These are phyloP conservation scores for Andrena cerasifolii DNA, from an alignment of 1,140 invertebrate species.

Conservation along the genomic window DNA sequence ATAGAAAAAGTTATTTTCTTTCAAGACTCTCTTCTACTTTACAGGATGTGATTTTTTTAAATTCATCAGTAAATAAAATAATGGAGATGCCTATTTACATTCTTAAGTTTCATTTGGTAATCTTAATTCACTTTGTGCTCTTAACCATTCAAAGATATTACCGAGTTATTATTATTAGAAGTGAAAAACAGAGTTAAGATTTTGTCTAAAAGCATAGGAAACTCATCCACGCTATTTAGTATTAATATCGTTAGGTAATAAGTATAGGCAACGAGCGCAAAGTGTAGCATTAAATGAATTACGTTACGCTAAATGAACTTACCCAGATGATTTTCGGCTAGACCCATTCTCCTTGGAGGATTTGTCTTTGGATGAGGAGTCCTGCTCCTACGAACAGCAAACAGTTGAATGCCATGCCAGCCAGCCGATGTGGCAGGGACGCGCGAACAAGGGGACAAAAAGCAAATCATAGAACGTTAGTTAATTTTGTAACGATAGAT, in stretches of 20 bases:
- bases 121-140: background rate
- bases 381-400: conserved; percentile 87
- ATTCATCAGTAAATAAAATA: background rate
- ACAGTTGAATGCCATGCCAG: conserved; percentile 84
- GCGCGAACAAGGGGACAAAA: conserved; percentile 82
- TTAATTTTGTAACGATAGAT: conserved; percentile 70
- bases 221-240: background rate
- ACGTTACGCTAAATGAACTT: conserved; percentile 66
- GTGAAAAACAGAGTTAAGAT: no score
- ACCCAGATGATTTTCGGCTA: conserved; percentile 83
- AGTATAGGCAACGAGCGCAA: background rate
- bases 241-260: background rate
- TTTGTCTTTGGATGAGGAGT: conserved; percentile 81
- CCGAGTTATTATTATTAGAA: no score
- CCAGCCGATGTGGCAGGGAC: conserved; percentile 82
- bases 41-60: no score
- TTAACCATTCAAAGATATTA: background rate
- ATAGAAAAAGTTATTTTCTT: background rate
- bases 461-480: conserved; percentile 80
- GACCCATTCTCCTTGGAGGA: conserved; percentile 84
- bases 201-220: background rate
- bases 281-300: background rate
- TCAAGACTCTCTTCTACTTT: background rate
- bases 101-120: background rate
- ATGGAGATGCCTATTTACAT: background rate